These are phyloP conservation scores for Chromoteleia sp. DNA, from an alignment of 2,888 invertebrate genomes.

Conservation along the genomic window DNA sequence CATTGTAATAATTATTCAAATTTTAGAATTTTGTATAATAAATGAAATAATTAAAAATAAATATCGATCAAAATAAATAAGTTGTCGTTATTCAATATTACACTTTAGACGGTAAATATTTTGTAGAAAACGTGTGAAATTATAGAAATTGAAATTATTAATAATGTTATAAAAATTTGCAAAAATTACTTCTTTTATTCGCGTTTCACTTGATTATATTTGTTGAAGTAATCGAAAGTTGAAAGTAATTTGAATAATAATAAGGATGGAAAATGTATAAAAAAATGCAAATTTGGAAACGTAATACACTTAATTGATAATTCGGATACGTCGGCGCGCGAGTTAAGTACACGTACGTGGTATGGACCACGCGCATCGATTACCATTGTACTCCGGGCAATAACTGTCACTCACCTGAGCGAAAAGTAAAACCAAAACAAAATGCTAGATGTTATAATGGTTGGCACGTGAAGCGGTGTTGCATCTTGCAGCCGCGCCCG, in stretches of 20 bases:
- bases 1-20: no score
- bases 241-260: not conserved
- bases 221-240: no score
- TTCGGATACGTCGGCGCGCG: not conserved
- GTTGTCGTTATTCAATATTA: no score
- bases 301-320: not conserved
- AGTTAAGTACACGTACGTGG: not conserved
- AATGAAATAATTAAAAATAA: no score
- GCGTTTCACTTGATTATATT: no score
- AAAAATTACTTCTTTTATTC: no score
- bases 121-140: no score
- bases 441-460: constrained; percentile 55
- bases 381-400: constrained; percentile 44
- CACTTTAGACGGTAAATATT: no score
- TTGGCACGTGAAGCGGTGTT: constrained; percentile 54
- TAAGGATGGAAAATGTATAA: not conserved
- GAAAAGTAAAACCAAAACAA: constrained; percentile 73
- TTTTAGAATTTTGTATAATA: no score
- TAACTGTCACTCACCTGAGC: constrained; percentile 74
- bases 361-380: constrained; percentile 14
- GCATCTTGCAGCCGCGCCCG: constrained; percentile 44
- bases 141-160: no score
- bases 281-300: not conserved
- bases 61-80: no score
- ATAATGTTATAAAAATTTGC: no score